phyloP scores from a whole-genome alignment of 2,797 vertebrate species.

The Crypturellus tataupa region DNA sequence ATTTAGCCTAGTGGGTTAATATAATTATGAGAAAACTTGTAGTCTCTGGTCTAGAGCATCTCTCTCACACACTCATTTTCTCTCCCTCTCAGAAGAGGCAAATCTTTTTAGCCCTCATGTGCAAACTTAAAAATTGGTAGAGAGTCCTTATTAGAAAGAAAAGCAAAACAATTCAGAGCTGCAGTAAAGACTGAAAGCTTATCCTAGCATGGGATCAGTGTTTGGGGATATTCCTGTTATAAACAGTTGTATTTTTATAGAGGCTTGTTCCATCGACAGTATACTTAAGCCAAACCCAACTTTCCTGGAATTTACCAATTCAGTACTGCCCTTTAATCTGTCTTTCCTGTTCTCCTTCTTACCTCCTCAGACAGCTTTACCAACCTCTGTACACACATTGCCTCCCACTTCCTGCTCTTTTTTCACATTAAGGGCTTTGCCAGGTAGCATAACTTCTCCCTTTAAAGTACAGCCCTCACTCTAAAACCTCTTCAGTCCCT shows the following conservation, averaged over 20 bases:
- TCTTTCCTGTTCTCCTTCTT: background rate
- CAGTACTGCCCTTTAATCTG: background rate
- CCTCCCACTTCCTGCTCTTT: background rate
- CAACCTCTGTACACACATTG: background rate
- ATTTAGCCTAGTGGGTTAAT: background rate
- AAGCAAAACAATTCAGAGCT: background rate
- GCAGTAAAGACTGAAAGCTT: constrained; percentile 1
- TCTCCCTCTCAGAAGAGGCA: background rate
- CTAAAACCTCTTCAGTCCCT: background rate
- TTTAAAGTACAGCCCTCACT: background rate
- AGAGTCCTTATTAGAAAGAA: background rate
- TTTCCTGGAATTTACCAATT: background rate
- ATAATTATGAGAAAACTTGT: background rate
- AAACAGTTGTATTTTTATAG: background rate
- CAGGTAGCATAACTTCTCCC: background rate
- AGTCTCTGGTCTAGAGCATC: background rate
- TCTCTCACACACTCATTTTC: background rate
- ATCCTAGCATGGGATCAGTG: background rate
- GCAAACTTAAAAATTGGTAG: background rate
- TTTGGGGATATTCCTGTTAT: background rate
- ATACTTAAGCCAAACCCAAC: background rate
- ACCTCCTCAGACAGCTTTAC: background rate
- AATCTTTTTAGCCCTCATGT: background rate
- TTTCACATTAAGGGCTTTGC: background rate
- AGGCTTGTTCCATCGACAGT: background rate